Evolutionary conservation across 2,888 invertebrate species (phyloP).

Genomic region (Diadromus collaris): DNA sequence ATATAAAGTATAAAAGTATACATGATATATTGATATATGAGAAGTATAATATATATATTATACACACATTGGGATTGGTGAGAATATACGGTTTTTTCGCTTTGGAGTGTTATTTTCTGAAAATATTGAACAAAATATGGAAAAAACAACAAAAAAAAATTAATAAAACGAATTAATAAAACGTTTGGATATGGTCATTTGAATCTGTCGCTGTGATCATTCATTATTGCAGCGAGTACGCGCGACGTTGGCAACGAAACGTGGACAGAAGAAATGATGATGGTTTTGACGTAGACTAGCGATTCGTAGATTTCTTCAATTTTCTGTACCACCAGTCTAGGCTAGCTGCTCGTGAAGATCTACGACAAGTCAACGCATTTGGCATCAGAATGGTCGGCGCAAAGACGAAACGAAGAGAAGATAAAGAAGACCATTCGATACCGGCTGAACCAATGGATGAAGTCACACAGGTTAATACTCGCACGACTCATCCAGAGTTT

Average conservation of each 20-base stretch:
- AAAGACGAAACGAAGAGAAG: background rate
- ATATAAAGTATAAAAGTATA: slow-evolving; percentile 79
- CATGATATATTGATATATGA: slow-evolving; percentile 71
- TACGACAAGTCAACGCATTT: background rate
- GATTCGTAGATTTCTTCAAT: background rate
- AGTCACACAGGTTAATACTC: slow-evolving; percentile 29
- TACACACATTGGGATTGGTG: slow-evolving; percentile 79
- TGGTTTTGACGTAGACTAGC: background rate
- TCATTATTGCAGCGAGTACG: slow-evolving; percentile 1
- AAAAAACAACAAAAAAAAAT: slow-evolving; percentile 79
- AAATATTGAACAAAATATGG: slow-evolving; percentile 80
- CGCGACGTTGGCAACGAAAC: background rate
- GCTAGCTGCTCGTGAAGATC: background rate
- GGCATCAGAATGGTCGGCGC: slow-evolving; percentile 7
- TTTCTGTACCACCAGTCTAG: background rate
- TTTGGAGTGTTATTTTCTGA: slow-evolving; percentile 81
- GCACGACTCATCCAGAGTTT: background rate
- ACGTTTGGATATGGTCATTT: slow-evolving; percentile 58
- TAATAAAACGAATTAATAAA: slow-evolving; percentile 74
- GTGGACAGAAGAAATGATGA: background rate
- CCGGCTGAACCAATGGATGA: background rate
- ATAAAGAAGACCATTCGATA: background rate
- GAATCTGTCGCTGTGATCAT: slow-evolving; percentile 29
- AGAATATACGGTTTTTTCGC: slow-evolving; percentile 80
- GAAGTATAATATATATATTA: slow-evolving; percentile 72